Evolutionary conservation across 2,888 invertebrate species (phyloP), one percentile per base, ranked within the genome.

Genomic region (Dynastes tityus): DNA sequence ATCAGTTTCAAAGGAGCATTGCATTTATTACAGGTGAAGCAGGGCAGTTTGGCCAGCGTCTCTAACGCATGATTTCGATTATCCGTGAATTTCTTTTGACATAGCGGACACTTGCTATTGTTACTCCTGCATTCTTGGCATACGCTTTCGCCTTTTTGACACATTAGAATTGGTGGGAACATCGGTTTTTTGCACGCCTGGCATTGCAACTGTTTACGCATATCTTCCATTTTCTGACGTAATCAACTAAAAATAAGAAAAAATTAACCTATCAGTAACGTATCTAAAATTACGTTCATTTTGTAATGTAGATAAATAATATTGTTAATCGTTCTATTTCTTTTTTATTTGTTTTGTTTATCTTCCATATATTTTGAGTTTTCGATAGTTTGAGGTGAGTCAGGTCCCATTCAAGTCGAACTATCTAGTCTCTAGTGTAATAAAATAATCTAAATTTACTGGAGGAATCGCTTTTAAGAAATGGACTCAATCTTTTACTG

Each of bases 121-220:
- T 70, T 68, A 6, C 13, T 6, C 37, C 77, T 77, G 63, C 80
- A 80, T 11, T 51, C 32, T 1, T 32, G 4, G 64, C 80, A 80
- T 2, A 80, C 51, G 29, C 75, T 70, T 45, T 80, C 78, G 11
- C 77, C 78, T 1, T 27, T 70, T 9, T 55, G 8, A 51, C 80
- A 80, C n/a, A 49, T 58, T 27, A 55, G 27, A 40, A 80, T 78
- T 9, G 80, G 80, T 3, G 78, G 78, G 40, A 40, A 55, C 75
- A 80, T 53, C 29, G 58, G 68, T 6, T 63, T n/a, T 32, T 45
- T 75, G 55, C 80, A 80, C 11, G 55, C 29, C 13, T 63, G 70
- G 40, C 80, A 80, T 64, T 75, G 58, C 29, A 80, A 40, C 55
- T 70, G 77, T 6, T 76, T 45, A 1, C 73, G 32, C 3, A 79